Percentiles rank a stretch among this genome's conserved stretches.
phyloP scores from a whole-genome alignment of 2,888 invertebrate genomes.

The Penaeus monodon region DNA sequence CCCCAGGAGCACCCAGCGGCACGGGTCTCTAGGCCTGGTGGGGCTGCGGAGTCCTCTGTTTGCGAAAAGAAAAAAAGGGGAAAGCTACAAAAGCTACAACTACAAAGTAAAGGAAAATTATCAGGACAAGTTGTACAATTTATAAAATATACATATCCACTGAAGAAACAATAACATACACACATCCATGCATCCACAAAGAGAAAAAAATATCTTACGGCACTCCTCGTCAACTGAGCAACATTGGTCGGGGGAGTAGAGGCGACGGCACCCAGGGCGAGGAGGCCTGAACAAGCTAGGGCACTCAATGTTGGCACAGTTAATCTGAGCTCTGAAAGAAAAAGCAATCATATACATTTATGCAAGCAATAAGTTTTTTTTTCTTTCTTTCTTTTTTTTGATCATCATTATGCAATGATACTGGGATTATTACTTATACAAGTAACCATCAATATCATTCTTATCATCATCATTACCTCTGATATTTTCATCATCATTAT shows the following conservation, averaged over 20 bases:
- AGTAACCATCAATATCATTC: not conserved
- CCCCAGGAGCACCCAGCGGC: constrained; percentile 30
- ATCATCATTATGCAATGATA: too few relatives aligned
- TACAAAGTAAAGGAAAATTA: not conserved
- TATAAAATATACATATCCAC: too few relatives aligned
- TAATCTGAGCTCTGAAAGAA: constrained; percentile 32
- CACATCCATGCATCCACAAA: too few relatives aligned
- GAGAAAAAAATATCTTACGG: constrained; percentile 10
- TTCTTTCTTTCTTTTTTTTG: not conserved
- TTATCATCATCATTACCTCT: too few relatives aligned
- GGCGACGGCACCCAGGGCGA: constrained; percentile 30
- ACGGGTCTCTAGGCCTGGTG: not conserved
- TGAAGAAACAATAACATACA: too few relatives aligned
- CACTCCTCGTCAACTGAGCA: constrained; percentile 45
- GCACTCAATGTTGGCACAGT: constrained; percentile 52
- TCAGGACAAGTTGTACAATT: not conserved
- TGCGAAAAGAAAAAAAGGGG: not conserved
- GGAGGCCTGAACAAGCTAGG: constrained; percentile 37
- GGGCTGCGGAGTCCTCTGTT: constrained; percentile 22
- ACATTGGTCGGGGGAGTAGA: constrained; percentile 36
- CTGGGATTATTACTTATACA: not conserved
- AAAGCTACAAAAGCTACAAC: not conserved
- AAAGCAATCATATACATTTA: not conserved
- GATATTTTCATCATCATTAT: not conserved
- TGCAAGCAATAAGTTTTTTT: not conserved